Percentiles rank a stretch among this genome's conserved stretches.
Evolutionary conservation across 2,797 vertebrate genomes (phyloP).

Genomic region (Argyrosomus regius): DNA sequence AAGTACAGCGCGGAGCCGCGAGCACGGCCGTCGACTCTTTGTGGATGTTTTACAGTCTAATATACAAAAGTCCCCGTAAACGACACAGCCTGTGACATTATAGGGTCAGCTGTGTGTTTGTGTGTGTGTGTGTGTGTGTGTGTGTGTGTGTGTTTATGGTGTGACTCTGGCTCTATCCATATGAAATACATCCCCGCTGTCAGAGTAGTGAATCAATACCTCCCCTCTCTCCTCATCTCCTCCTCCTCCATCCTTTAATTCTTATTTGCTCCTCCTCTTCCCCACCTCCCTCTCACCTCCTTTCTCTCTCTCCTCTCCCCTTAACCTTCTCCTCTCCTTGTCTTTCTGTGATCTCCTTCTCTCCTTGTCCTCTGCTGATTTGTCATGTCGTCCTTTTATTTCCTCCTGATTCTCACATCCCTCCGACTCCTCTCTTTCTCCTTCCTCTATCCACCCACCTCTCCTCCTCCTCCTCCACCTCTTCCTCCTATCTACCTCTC

Average conservation of each 20-base stretch:
- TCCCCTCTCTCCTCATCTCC: constrained; percentile 28
- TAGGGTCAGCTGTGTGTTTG: background rate
- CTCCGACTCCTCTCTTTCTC: background rate
- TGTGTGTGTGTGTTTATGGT: constrained; percentile 32
- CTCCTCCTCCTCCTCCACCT: background rate
- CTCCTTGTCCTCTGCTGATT: background rate
- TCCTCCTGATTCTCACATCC: background rate
- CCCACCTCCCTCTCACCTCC: background rate
- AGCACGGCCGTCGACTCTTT: background rate
- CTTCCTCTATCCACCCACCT: background rate
- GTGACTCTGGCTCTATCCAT: constrained; percentile 25
- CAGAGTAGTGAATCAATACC: constrained; percentile 44
- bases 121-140: constrained; percentile 23
- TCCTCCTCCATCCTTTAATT: constrained; percentile 16
- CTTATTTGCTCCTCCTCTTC: background rate
- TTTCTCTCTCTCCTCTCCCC: background rate
- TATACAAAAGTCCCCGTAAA: background rate
- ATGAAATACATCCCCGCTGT: constrained; percentile 57
- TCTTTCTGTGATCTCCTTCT: background rate
- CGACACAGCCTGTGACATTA: background rate
- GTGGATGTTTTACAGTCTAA: background rate
- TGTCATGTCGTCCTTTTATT: background rate
- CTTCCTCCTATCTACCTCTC: background rate
- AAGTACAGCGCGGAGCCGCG: too few relatives aligned
- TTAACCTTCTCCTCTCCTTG: background rate